Evolutionary conservation across 2,797 vertebrate genomes (phyloP).

Genomic region (Ceryle rudis): DNA sequence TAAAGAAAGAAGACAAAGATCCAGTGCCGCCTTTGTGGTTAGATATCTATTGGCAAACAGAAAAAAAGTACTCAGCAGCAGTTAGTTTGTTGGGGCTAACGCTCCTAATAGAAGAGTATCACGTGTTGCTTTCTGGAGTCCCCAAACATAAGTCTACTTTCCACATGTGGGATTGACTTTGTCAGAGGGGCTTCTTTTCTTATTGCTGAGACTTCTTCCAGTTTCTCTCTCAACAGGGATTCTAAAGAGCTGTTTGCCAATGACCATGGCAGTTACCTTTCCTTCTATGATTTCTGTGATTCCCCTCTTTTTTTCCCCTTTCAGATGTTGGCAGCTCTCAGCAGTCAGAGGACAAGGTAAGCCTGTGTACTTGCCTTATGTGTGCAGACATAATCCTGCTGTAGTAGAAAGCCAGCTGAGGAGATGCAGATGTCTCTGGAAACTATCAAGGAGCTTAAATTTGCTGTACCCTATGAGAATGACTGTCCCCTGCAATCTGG

Average conservation of each 20-base stretch:
- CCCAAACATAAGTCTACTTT: neutral
- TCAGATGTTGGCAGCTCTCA: slow-evolving; percentile 40
- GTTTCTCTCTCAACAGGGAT: neutral
- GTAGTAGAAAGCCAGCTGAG: neutral
- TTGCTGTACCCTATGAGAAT: neutral
- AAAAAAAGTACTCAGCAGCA: neutral
- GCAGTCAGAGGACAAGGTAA: slow-evolving; percentile 66
- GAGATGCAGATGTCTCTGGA: neutral
- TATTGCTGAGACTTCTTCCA: neutral
- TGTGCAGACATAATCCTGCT: neutral
- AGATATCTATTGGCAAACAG: neutral
- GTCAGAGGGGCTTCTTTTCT: neutral
- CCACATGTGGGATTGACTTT: neutral
- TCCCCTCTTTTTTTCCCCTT: neutral
- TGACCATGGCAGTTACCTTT: neutral
- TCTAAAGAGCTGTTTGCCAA: neutral
- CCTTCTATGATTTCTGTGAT: neutral
- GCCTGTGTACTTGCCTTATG: neutral
- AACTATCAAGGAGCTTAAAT: neutral
- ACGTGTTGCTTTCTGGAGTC: neutral
- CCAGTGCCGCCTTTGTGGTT: neutral
- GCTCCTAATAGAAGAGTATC: neutral
- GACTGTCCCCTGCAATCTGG: neutral
- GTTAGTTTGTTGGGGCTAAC: neutral
- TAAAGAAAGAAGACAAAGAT: neutral